Conservation (phyloP, 2,888 invertebrate genomes). For the Amiota communis region DNA sequence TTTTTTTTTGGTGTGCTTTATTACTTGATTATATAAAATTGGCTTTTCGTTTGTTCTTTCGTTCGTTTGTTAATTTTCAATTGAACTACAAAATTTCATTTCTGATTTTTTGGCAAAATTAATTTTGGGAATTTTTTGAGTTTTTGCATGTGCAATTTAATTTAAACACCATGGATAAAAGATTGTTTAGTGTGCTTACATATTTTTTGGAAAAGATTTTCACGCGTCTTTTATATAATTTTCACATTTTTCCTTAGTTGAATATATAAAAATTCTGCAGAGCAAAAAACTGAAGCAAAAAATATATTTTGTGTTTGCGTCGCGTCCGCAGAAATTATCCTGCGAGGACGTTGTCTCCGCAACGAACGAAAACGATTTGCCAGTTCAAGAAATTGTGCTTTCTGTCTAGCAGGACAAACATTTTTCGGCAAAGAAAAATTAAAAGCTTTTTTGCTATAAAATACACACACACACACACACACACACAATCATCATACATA, state of each 20-base stretch:
- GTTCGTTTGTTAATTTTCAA: slow-evolving; percentile 6
- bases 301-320: slow-evolving; percentile 38
- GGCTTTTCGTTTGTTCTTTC: slow-evolving; percentile 47
- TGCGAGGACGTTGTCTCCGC: slow-evolving; percentile 65
- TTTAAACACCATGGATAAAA: neutral
- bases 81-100: slow-evolving; percentile 27
- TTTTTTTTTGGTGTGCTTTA: slow-evolving; percentile 45
- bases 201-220: neutral
- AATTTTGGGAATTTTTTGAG: neutral
- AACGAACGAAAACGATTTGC: slow-evolving; percentile 65
- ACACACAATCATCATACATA: too few species aligned
- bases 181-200: slow-evolving; percentile 26
- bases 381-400: slow-evolving; percentile 21
- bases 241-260: slow-evolving; percentile 30
- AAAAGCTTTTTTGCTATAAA: slow-evolving; percentile 23
- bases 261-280: slow-evolving; percentile 19
- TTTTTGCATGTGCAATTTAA: neutral
- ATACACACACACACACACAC: neutral
- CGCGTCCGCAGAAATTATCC: slow-evolving; percentile 60
- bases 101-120: slow-evolving; percentile 11
- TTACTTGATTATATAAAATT: slow-evolving; percentile 68
- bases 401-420: slow-evolving; percentile 8
- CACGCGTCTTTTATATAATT: slow-evolving; percentile 13
- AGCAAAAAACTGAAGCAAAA: slow-evolving; percentile 30
- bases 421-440: neutral